Evolutionary conservation across 2,888 invertebrate species (phyloP), one percentile per base, ranked within the genome.

Genomic region (Thymelicus acteon): DNA sequence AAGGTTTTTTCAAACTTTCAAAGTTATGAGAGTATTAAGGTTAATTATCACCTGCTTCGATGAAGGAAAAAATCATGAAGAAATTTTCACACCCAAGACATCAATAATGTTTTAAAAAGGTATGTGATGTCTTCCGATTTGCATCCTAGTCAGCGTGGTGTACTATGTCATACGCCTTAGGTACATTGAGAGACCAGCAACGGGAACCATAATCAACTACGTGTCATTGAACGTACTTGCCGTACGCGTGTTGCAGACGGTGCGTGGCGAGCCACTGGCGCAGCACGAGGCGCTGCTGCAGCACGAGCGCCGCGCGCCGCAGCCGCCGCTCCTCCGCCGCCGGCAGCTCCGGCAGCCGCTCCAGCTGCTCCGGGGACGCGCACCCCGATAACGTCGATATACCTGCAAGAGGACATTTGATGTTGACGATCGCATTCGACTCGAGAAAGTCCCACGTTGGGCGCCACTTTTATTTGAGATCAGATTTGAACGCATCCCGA

Each of bases 361-460:
- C 95, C 81, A 97, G 79, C 74, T 96, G 96, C 81, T 97, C 97
- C 74, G 96, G 95, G 75, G 96, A 95, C 39, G 96, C 97, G 85
- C 97, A 97, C 79, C 97, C 97, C 63, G 97, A 96, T 77, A 97
- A 90, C 77, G 97, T 97, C 71, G 97, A 97, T 82, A 98, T 97
- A 79, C 97, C 98, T 98, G 87, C 13, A 54, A 54, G 6, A 1
- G 8, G 8, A 60, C 6, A 60, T 7, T 8, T 3, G 12, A 4
- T 44, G 8, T 10, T 12, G 12, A 12, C 44, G 44, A 44, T 12
- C 2, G 12, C 8, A 12, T 8, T 10, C 4, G 44, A 40, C 10
- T 57, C 10, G 7, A 57, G 6, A 39, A 10, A 47, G 44, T 44
- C 60, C 19, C 44, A 61, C 24, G 40, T 40, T 61, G 60, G 60